Evolutionary conservation across 2,888 invertebrate species (phyloP), one percentile per base, ranked within the genome.

Genomic region (Drosophila nigritarsus): DNA sequence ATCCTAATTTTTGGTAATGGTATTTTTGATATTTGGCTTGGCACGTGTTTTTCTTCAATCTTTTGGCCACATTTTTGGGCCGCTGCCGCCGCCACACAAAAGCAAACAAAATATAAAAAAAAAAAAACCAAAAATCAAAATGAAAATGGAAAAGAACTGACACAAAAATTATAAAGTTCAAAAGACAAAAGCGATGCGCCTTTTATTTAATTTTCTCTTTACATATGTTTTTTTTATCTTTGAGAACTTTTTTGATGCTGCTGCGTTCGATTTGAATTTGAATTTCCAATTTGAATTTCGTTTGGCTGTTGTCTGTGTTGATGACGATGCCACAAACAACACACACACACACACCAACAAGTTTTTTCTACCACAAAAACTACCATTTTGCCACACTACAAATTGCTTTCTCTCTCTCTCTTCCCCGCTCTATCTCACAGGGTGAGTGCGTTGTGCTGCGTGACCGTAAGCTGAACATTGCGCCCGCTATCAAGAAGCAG

Each of bases 401-500:
- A 56, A 56, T 32, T 75, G 56, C 61, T 53, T 59, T 59, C 53
- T 77, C 65, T 69, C 45, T 49, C 61, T 73, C 6, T 27, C 58
- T 53, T 56, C 65, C 40, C 30, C 65, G 36, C 48, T 49, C 53
- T 72, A 7, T 40, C 60, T 30, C 50, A 27, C 62, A 95, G 95
- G 94, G 96, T 61, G 96, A 97, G 86, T 96, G 96, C 92, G 95
- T 97, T 78, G 95, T 96, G 58, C 94, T 97, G 89, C 95, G 96
- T 86, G 97, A 97, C 92, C 94, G 97, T 83, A 97, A 97, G 92
- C 93, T 97, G 71, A 97, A 97, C 91, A 97, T 97, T 92, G 97
- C 97, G 45, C 97, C 97, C 78, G 97, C 97, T 80, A 96, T 97
- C 74, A 96, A 97, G 91, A 97, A 97, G 93, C 97, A 97, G 94